These are phyloP conservation scores for Phasianus colchicus DNA, from an alignment of 2,113 vertebrate genomes.

Conservation along the genomic window DNA sequence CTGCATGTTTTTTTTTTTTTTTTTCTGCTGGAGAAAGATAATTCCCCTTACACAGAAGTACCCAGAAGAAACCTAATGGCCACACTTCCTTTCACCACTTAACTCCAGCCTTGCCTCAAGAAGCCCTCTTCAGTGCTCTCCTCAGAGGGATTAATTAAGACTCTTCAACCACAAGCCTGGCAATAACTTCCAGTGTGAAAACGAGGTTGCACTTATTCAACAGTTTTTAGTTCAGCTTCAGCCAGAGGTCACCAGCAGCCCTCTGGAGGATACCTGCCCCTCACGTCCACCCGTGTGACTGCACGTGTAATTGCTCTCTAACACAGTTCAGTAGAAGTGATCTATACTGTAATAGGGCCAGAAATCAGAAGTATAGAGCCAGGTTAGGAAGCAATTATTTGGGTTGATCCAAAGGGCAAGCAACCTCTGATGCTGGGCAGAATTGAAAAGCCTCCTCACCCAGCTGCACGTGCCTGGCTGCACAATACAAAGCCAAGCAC, in stretches of 20 bases:
- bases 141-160: conserved; percentile 43
- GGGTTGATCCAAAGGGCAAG: neutral
- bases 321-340: neutral
- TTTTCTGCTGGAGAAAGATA: neutral
- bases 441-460: neutral
- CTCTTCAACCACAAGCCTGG: neutral
- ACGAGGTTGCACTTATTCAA: neutral
- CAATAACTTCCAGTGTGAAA: neutral
- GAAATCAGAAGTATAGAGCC: neutral
- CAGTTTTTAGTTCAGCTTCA: neutral
- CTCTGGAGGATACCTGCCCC: neutral
- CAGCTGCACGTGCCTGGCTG: fast-evolving
- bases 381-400: neutral
- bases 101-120: neutral
- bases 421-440: neutral
- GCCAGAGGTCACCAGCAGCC: conserved; percentile 1
- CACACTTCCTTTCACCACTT: neutral
- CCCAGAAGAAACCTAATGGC: neutral
- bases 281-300: neutral
- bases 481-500: fast-evolving
- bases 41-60: neutral
- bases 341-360: neutral
- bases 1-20: neutral
- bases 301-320: neutral
- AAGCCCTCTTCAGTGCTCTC: neutral